A percentile compares a stretch with the other conserved stretches of the same genome.
phyloP scores from a whole-genome alignment of 2,888 invertebrate species.

The Trachelus stipa region DNA sequence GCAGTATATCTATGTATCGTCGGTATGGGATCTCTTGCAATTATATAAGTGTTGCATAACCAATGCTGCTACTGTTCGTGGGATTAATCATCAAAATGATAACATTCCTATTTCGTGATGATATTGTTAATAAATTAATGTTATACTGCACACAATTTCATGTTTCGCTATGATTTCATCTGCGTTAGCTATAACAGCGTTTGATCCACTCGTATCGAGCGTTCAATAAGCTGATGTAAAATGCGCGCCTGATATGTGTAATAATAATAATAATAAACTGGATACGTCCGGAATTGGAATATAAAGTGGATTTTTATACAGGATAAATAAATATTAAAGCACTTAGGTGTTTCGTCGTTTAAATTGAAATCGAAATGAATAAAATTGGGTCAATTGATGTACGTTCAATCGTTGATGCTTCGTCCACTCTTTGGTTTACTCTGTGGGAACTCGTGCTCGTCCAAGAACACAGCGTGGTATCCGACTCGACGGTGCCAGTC shows the following conservation, averaged over 20 bases:
- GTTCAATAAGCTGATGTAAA: too few species aligned
- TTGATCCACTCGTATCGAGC: not conserved
- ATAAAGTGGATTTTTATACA: not conserved
- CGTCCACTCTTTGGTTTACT: not conserved
- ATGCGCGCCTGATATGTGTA: too few species aligned
- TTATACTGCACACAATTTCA: not conserved
- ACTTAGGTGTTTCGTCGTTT: not conserved
- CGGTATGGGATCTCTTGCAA: not conserved
- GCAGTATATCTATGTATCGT: not conserved
- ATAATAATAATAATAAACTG: not conserved
- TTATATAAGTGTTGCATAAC: not conserved
- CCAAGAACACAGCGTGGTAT: constrained; percentile 14
- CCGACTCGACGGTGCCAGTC: not conserved
- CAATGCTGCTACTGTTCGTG: not conserved
- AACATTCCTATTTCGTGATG: not conserved
- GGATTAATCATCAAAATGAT: not conserved
- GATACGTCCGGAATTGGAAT: too few species aligned
- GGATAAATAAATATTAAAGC: not conserved
- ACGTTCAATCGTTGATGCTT: not conserved
- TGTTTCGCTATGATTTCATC: not conserved
- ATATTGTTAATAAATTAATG: not conserved
- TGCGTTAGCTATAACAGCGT: not conserved
- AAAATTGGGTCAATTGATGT: not conserved
- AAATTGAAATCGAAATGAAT: not conserved
- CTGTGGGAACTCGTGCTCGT: not conserved